phyloP scores from a whole-genome alignment of 1,140 invertebrate species.

The Drosophila subpulchrella region DNA sequence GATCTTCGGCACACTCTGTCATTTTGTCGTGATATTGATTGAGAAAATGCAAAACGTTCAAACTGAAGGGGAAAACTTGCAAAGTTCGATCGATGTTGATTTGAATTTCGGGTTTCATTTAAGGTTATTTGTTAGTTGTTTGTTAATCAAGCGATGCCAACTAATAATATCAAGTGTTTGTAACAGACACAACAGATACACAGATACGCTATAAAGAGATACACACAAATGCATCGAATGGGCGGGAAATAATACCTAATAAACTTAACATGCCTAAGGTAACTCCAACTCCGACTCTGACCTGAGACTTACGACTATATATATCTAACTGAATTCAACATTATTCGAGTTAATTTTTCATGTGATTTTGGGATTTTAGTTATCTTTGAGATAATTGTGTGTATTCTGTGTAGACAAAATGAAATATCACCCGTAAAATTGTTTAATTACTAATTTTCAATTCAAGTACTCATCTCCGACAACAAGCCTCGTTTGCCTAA shows the following conservation, averaged over 20 bases:
- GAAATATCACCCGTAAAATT: slow-evolving; percentile 79
- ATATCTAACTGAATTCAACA: slow-evolving; percentile 26
- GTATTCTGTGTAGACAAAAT: slow-evolving; percentile 61
- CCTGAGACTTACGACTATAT: slow-evolving; percentile 12
- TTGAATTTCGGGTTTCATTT: slow-evolving; percentile 7
- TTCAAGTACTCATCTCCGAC: slow-evolving; percentile 39
- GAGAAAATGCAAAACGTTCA: slow-evolving; percentile 75
- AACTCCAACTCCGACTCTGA: slow-evolving; percentile 3
- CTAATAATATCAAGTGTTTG: slow-evolving; percentile 70
- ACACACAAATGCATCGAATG: slow-evolving; percentile 34
- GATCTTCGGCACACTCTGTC: slow-evolving; percentile 54
- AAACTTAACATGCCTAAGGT: slow-evolving; percentile 33
- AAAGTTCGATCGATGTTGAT: slow-evolving; percentile 35
- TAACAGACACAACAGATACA: slow-evolving; percentile 61
- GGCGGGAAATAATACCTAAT: slow-evolving; percentile 28
- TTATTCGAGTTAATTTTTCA: slow-evolving; percentile 10
- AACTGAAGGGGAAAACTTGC: slow-evolving; percentile 55
- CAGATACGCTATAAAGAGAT: slow-evolving; percentile 37
- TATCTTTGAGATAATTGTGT: slow-evolving; percentile 63
- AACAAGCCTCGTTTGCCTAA: slow-evolving; percentile 48
- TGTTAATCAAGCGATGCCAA: slow-evolving; percentile 77
- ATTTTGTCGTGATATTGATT: slow-evolving; percentile 27
- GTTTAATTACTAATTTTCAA: slow-evolving; percentile 66
- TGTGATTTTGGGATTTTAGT: slow-evolving; percentile 31
- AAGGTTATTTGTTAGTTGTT: slow-evolving; percentile 11